Base-by-base conservation (phyloP, 35 echinoderm and acorn worm species). In the Chiridota heheva region DNA sequence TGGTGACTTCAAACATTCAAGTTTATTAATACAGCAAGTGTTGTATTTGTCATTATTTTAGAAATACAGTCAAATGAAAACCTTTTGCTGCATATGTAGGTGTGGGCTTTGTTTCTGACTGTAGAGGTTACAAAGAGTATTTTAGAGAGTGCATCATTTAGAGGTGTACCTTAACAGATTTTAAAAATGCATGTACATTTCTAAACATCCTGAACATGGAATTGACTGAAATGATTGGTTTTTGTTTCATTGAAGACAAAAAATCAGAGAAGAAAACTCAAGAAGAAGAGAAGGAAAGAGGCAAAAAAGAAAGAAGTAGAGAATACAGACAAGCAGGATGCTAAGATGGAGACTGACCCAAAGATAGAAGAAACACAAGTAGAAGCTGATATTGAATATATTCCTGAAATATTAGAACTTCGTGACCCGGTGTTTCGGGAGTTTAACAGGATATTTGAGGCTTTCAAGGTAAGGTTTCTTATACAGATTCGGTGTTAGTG, bases 401-500 rank as follows among this genome's bases (percentile, higher is more conserved):
- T 97, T 13, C 70, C 88, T 0, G 94, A 97, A 57, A 34, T 82
- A n/a, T 36, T 91, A 1, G 84, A 97, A 33, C 43, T 97, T 3
- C 57, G 24, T 24, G 94, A 97, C 42, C 94, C 94, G 40, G 36
- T 73, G 6, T 87, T 91, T 73, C 78, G 84, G 41, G 78, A 91
- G 28, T 97, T 97, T 61, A 69, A 73, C 10, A 88, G 73, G 66
- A 91, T 97, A 51, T 97, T 97, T 89, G 89, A 97, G 80, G 89
- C 88, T 35, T 97, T 97, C 44, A 71, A 91, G 88, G 93, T 97
- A 80, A 35, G 41, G 41, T 30, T 44, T 25, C 64, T 7, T 25
- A 49, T 26, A 66, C 48, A 10, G 36, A 70, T 34, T 3, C 38
- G 24, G 39, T 7, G 30, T 8, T 16, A 4, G 2, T 15, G 16